Percentiles rank a stretch among this genome's conserved stretches.
Conservation (phyloP, 2,113 vertebrate genomes). For the Rhombomys opimus region DNA sequence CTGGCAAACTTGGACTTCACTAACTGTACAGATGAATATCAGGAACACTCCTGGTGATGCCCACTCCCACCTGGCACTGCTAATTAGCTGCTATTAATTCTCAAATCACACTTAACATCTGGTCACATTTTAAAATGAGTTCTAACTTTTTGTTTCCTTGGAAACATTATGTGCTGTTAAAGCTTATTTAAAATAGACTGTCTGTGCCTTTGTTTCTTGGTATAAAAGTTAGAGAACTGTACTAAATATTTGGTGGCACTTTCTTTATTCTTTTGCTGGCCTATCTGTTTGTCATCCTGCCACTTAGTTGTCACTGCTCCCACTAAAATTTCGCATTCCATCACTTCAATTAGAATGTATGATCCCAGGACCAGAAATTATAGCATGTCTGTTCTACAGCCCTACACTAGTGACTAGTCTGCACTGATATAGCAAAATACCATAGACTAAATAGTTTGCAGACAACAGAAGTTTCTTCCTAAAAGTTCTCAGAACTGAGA, state of each 20-base stretch:
- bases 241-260: background rate
- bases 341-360: background rate
- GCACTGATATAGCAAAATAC: background rate
- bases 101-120: background rate
- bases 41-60: background rate
- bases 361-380: background rate
- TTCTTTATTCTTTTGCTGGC: background rate
- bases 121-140: conserved; percentile 40
- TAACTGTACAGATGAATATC: background rate
- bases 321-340: background rate
- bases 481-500: background rate
- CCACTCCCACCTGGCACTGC: background rate
- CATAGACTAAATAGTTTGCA: background rate
- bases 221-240: background rate
- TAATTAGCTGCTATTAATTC: background rate
- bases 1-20: background rate
- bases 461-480: background rate
- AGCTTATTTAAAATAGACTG: conserved; percentile 18
- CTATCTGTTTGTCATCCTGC: background rate
- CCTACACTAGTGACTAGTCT: too few relatives aligned
- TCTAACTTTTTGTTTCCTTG: conserved; percentile 45
- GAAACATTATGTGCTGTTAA: conserved; percentile 55
- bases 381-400: background rate
- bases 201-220: conserved; percentile 4
- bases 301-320: background rate